phyloP scores from a whole-genome alignment of 2,888 invertebrate genomes.

The Strigamia crassipes region DNA sequence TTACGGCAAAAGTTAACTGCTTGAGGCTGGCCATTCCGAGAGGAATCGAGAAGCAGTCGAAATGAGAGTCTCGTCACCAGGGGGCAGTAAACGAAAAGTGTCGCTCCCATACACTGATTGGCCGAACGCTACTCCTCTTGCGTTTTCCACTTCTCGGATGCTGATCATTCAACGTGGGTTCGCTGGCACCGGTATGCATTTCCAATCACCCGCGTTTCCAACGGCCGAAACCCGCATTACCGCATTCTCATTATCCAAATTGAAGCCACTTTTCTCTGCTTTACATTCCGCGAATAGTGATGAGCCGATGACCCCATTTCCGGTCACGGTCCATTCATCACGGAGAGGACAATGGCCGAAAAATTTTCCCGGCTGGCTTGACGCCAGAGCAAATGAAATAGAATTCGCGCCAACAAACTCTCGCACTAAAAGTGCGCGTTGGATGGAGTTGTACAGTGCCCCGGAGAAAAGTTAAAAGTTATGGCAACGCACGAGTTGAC shows the following conservation, averaged over 20 bases:
- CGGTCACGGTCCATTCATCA: neutral
- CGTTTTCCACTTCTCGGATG: neutral
- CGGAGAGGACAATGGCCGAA: slow-evolving; percentile 2
- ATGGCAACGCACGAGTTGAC: slow-evolving; percentile 21
- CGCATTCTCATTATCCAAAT: slow-evolving; percentile 15
- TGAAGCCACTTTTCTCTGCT: neutral
- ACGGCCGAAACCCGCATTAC: neutral
- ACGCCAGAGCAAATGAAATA: slow-evolving; percentile 8
- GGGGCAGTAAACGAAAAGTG: slow-evolving; percentile 8
- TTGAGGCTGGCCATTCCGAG: slow-evolving; percentile 16
- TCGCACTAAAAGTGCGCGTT: neutral
- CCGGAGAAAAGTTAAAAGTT: slow-evolving; percentile 16
- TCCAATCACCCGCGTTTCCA: neutral
- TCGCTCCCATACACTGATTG: slow-evolving; percentile 16
- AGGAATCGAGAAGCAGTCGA: slow-evolving; percentile 11
- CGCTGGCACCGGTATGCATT: neutral
- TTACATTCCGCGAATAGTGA: neutral
- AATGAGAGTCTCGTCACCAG: slow-evolving; percentile 17
- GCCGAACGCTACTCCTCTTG: neutral
- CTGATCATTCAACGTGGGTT: neutral
- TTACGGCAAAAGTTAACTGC: slow-evolving; percentile 16
- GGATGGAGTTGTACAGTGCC: neutral
- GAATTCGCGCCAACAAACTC: neutral
- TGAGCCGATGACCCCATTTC: slow-evolving; percentile 7
- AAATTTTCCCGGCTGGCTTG: slow-evolving; percentile 8